Evolutionary conservation across 2,888 invertebrate species (phyloP).

Genomic region (Trachelus troglodyta): DNA sequence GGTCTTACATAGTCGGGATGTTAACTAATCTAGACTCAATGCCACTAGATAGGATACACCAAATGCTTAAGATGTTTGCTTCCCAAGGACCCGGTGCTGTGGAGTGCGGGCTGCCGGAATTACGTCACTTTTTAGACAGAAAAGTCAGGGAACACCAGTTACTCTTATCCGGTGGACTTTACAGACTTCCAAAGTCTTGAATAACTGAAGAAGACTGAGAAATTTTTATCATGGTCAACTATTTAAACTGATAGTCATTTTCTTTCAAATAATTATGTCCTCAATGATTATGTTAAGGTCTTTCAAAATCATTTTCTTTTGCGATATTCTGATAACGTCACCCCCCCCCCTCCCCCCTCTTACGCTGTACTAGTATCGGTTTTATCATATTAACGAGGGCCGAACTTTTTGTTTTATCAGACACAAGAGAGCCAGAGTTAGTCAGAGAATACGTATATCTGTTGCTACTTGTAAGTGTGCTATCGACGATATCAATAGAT

Average conservation of each 20-base stretch:
- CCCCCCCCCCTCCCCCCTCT: not conserved
- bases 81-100: conserved; percentile 89
- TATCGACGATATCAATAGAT: not conserved
- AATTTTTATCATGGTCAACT: not conserved
- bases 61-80: conserved; percentile 97
- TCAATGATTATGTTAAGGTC: not conserved
- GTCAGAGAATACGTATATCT: conserved; percentile 6
- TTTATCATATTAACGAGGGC: conserved; percentile 10
- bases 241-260: not conserved
- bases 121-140: conserved; percentile 89
- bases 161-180: conserved; percentile 86
- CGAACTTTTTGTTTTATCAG: conserved; percentile 15
- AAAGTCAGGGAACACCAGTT: conserved; percentile 93
- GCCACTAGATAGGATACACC: conserved; percentile 92
- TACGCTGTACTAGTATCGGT: not conserved
- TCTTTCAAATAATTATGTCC: not conserved
- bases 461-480: not conserved
- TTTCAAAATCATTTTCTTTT: conserved; percentile 1
- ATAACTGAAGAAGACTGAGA: not conserved
- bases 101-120: conserved; percentile 89
- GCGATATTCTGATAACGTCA: not conserved
- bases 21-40: conserved; percentile 92
- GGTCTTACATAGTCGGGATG: conserved; percentile 98
- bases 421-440: conserved; percentile 12
- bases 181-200: conserved; percentile 75